phyloP scores from a whole-genome alignment of 1,140 invertebrate genomes.

The Aphaenogaster ashmeadi region DNA sequence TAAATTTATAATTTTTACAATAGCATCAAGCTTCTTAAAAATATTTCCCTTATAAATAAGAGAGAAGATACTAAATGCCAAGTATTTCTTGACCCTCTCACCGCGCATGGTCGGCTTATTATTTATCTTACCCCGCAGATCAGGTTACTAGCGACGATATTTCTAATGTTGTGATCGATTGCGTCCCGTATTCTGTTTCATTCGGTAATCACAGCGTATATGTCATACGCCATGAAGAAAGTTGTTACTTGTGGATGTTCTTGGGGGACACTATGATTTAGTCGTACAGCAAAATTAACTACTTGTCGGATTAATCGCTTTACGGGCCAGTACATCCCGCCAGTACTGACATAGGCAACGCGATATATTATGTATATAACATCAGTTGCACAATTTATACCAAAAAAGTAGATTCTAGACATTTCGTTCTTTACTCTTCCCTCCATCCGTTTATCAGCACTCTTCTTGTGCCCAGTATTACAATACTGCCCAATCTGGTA shows the following conservation, averaged over 20 bases:
- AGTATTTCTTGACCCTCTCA: constrained; percentile 62
- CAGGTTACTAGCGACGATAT: constrained; percentile 76
- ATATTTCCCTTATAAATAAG: constrained; percentile 13
- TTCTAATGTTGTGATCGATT: constrained; percentile 71
- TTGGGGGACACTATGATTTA: neutral
- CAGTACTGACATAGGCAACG: neutral
- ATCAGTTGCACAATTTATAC: neutral
- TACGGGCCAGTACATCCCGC: neutral
- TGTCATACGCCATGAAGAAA: constrained; percentile 52
- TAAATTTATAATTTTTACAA: constrained; percentile 14
- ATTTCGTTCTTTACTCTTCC: neutral
- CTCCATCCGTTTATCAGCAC: neutral
- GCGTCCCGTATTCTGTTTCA: constrained; percentile 69
- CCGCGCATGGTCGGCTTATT: constrained; percentile 61
- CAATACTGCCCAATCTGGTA: neutral
- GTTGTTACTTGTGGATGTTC: constrained; percentile 47
- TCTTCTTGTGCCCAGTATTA: neutral
- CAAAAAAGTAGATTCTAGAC: neutral
- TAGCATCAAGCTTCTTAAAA: neutral
- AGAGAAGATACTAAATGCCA: constrained; percentile 33
- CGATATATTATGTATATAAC: neutral
- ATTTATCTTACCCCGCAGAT: constrained; percentile 72
- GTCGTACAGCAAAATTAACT: constrained; percentile 56
- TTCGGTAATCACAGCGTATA: constrained; percentile 66
- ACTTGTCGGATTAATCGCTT: constrained; percentile 62